Base-by-base conservation (phyloP, 1,140 invertebrate species). In the Ephestia elutella region DNA sequence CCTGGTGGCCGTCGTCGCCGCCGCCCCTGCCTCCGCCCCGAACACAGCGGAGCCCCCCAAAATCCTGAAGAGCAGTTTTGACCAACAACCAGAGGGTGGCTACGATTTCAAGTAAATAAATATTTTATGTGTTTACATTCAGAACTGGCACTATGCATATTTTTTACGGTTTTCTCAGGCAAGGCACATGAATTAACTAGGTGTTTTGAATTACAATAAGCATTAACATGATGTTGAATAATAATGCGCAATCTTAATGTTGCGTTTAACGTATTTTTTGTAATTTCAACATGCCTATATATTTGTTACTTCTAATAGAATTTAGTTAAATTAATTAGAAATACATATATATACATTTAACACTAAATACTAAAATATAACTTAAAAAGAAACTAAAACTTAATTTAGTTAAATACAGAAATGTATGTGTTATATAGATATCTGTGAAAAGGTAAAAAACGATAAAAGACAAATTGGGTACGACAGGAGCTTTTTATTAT, bases 51-150 rank as follows among this genome's bases (percentile, higher is more conserved):
- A 76, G 17, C 66, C 63, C 2, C 20, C 58, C 13, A 72, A 78
- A 56, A 87, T 89, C 61, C 54, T 89, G 0, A 80, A 78, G 13
- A 87, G 83, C 1, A 70, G 73, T 7, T 85, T 74, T 65, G 64
- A 82, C 18, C 73, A 79, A 54, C 18, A 74, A 1, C 83, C 86
- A 17, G 73, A 85, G 0, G 87, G 86, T 25, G 55, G 53, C 55
- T 89, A 89, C 66, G 25, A 57, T 13, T 87, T 66, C 71, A 63
- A 28, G 86, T 88, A 77, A 66, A 49, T 21, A 21, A 44, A 44
- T 44, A 44, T 10, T 44, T 4, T 1, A 44, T 44, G 13, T 44
- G 9, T 32, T 32, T 32, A 32, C 7, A 32, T 32, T 32, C 11
- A 32, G 30, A 3, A 4, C 7, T 32, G 30, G 30, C 30, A 44